Evolutionary conservation across 1,140 invertebrate genomes (phyloP).

Genomic region (Danaus melanippus): DNA sequence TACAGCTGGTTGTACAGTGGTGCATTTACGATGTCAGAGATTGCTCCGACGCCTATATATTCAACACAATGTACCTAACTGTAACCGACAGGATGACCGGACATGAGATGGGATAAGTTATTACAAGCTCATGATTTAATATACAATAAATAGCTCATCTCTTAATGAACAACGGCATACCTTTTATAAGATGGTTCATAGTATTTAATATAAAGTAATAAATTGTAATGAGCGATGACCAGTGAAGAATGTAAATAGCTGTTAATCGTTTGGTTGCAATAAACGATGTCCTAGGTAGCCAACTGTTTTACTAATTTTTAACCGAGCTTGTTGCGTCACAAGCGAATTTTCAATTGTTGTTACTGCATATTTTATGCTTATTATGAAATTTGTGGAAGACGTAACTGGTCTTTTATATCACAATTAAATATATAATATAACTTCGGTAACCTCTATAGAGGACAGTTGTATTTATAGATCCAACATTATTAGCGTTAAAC

Average conservation of each 20-base stretch:
- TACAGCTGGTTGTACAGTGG: no score
- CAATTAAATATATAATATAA: background rate
- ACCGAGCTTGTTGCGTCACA: constrained; percentile 50
- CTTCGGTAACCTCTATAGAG: constrained; percentile 20
- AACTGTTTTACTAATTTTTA: constrained; percentile 57
- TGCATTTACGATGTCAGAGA: constrained; percentile 27
- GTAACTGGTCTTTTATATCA: constrained; percentile 16
- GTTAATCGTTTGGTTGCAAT: constrained; percentile 44
- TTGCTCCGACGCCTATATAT: constrained; percentile 43
- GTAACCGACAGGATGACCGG: constrained; percentile 49
- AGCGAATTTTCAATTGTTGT: constrained; percentile 49
- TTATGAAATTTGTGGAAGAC: constrained; percentile 33
- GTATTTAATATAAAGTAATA: constrained; percentile 21
- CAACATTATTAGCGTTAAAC: no score
- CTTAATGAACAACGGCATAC: constrained; percentile 14
- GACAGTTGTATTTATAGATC: background rate
- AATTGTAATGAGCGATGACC: constrained; percentile 37
- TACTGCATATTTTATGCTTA: constrained; percentile 57
- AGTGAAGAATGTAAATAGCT: constrained; percentile 49
- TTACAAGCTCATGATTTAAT: constrained; percentile 10
- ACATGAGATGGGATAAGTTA: constrained; percentile 36
- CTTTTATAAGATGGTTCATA: constrained; percentile 18
- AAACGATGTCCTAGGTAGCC: constrained; percentile 50
- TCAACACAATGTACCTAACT: constrained; percentile 53
- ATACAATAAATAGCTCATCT: constrained; percentile 20